Evolutionary conservation across 2,888 invertebrate genomes (phyloP), one percentile per base, ranked within the genome.

Genomic region (Idaea straminata): DNA sequence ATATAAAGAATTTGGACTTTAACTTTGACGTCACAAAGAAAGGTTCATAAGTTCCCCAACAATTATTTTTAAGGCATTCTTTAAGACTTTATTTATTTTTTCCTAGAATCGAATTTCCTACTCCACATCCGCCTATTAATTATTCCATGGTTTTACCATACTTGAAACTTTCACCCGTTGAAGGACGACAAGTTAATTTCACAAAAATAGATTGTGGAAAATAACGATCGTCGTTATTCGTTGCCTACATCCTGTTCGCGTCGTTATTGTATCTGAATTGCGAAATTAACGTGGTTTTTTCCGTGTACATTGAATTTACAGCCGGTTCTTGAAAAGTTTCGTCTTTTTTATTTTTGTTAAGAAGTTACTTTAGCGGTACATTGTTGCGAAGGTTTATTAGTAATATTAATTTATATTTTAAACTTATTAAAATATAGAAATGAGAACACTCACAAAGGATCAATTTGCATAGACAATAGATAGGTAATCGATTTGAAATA

Each of bases 81-180:
- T 47, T 47, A 4, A 13, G 47, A 25, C 25, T 25, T 25, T 25
- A 25, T 25, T 25, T 25, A 25, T 25, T 25, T 25, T 67, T 73
- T 73, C 71, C 69, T 70, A 71, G 70, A 70, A 72, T 70, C 67
- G 68, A 60, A 69, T 73, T 73, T 71, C 71, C 72, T 68, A 59
- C 64, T 65, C 35, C 57, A 62, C 68, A 66, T 66, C 67, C 67
- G 65, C 66, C 69, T 71, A 25, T 25, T 25, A 25, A 25, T 62
- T 70, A 66, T 67, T 63, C 66, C 59, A 64, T 64, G 62, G 72
- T 66, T 72, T 73, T 74, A 66, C 71, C 71, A 62, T 64, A 64
- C 47, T 64, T 66, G 67, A 62, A 57, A 70, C 74, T 74, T 74
- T 74, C 71, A 57, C 63, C 38, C 67, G 57, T 62, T 63, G 70